These are phyloP conservation scores for Alces alces DNA, from an alignment of 2,113 vertebrate species.

Conservation along the genomic window DNA sequence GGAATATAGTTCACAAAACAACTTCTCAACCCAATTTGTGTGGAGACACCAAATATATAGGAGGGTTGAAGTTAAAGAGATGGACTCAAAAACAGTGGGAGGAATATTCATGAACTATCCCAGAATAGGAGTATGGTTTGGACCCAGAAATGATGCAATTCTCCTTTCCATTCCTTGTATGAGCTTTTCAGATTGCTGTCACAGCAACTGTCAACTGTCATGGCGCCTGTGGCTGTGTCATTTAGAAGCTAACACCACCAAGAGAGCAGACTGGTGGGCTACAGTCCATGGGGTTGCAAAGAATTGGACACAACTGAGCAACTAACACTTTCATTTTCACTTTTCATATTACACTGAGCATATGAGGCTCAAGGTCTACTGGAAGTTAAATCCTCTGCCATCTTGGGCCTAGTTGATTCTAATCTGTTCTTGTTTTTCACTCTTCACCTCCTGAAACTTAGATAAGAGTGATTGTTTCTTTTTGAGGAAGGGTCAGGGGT, in stretches of 20 bases:
- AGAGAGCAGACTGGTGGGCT: background rate
- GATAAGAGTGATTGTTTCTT: background rate
- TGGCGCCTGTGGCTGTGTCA: background rate
- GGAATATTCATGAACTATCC: background rate
- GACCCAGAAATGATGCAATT: background rate
- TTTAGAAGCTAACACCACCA: background rate
- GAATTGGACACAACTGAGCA: background rate
- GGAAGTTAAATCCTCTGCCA: background rate
- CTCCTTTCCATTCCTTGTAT: background rate
- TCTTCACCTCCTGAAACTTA: background rate
- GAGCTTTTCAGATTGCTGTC: background rate
- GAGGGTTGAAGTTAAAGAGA: background rate
- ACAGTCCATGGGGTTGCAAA: background rate
- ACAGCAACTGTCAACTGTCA: background rate
- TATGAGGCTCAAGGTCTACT: background rate
- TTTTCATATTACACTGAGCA: background rate
- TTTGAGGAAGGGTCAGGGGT: background rate
- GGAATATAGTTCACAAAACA: background rate
- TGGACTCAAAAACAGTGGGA: background rate
- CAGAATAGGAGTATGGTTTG: background rate
- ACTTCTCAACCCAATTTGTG: background rate
- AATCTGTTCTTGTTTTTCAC: background rate
- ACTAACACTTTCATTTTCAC: background rate
- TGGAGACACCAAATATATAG: background rate
- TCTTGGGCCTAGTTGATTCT: background rate